These are phyloP conservation scores for Euclidia mi DNA, from an alignment of 2,888 invertebrate species.

Conservation along the genomic window DNA sequence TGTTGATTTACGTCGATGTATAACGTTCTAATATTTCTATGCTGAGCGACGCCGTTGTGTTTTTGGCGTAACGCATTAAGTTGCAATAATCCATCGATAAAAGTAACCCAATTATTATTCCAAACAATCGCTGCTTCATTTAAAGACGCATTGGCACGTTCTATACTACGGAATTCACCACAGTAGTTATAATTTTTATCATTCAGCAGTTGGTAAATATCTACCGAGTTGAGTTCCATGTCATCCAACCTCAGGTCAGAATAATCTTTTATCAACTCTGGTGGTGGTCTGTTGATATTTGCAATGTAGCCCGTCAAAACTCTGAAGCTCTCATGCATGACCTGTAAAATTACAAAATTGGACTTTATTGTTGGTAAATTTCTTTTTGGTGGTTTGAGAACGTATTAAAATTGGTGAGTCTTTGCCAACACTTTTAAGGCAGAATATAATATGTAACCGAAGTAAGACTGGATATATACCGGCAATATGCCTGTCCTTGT, in stretches of 20 bases:
- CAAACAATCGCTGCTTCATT: conserved; percentile 84
- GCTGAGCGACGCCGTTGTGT: conserved; percentile 90
- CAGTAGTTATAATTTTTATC: conserved; percentile 59
- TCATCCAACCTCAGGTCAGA: conserved; percentile 10
- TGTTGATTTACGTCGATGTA: conserved; percentile 53
- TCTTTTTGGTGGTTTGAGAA: no score
- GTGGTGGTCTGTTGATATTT: neutral
- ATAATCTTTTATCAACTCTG: neutral
- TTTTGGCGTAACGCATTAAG: conserved; percentile 91
- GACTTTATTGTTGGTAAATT: neutral
- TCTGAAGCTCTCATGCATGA: conserved; percentile 7
- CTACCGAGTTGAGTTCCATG: conserved; percentile 50
- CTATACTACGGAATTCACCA: conserved; percentile 62
- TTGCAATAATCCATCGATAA: conserved; percentile 95
- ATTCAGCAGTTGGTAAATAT: conserved; percentile 57
- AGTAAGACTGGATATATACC: no score
- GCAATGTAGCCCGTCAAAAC: neutral
- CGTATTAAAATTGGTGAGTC: no score
- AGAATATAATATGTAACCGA: no score
- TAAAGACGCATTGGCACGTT: conserved; percentile 44
- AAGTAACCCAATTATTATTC: conserved; percentile 94
- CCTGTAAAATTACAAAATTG: conserved; percentile 1
- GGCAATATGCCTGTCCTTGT: no score
- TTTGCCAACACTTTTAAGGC: no score
- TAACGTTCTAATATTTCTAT: conserved; percentile 78